Percentiles rank a stretch among this genome's conserved stretches.
phyloP scores from a whole-genome alignment of 64 coral and sea anemone genomes.

The Exaiptasia diaphana region DNA sequence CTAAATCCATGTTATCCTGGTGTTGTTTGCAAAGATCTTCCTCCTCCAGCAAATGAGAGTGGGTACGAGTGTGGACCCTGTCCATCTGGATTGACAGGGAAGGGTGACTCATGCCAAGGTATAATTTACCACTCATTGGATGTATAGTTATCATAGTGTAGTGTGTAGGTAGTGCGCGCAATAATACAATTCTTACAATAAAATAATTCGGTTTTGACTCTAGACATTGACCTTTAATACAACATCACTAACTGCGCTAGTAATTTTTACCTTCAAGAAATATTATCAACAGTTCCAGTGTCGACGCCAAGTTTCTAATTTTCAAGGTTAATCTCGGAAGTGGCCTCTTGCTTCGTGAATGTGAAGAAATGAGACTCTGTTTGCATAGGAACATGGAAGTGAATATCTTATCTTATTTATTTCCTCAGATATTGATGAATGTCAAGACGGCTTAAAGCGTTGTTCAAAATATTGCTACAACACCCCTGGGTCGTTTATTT shows the following conservation, averaged over 20 bases:
- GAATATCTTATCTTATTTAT: not conserved
- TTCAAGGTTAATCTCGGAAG: no score
- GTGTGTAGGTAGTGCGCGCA: not conserved
- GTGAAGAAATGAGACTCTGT: not conserved
- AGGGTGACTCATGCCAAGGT: conserved; percentile 27
- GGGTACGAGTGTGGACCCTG: conserved; percentile 51
- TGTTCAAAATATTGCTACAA: conserved; percentile 20
- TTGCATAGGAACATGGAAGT: no score
- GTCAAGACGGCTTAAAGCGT: not conserved
- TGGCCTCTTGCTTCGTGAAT: not conserved
- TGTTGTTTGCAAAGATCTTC: conserved; percentile 42
- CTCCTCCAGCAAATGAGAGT: conserved; percentile 34
- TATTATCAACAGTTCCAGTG: no score
- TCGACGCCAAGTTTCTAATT: no score
- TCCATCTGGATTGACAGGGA: conserved; percentile 32
- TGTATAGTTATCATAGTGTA: not conserved
- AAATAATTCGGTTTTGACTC: not conserved
- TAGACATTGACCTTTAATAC: not conserved
- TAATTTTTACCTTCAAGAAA: no score
- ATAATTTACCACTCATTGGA: not conserved
- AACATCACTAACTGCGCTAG: no score
- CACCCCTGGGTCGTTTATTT: conserved; percentile 33
- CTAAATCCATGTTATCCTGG: conserved; percentile 53
- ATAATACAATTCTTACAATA: not conserved
- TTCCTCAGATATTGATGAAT: conserved; percentile 33